Percentiles rank a stretch among this genome's conserved stretches.
phyloP scores from a whole-genome alignment of 2,888 invertebrate species.

The Quadroppia sp. region DNA sequence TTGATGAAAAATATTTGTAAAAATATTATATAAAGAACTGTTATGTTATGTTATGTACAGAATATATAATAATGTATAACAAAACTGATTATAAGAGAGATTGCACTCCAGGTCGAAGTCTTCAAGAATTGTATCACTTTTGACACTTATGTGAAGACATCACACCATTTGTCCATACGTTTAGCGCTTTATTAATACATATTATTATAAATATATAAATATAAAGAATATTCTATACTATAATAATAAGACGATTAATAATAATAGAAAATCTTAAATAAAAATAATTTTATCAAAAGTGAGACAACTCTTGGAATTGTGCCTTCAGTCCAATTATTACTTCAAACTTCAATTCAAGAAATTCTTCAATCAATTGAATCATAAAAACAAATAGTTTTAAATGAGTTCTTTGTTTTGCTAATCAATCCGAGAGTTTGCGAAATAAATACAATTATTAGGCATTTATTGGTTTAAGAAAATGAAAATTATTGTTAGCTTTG shows the following conservation, averaged over 20 bases:
- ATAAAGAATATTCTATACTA: background rate
- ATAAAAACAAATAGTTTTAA: background rate
- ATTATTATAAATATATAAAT: background rate
- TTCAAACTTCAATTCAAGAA: background rate
- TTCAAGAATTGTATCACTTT: constrained; percentile 24
- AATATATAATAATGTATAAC: constrained; percentile 1
- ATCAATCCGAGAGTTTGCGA: constrained; percentile 18
- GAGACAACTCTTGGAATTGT: constrained; percentile 35
- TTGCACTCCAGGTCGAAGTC: constrained; percentile 15
- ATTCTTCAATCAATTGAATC: background rate
- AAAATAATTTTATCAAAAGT: constrained; percentile 24
- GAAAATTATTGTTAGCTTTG: background rate
- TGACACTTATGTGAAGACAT: background rate
- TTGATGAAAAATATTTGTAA: background rate
- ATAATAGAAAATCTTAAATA: background rate
- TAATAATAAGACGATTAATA: background rate
- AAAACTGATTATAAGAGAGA: background rate
- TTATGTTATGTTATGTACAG: constrained; percentile 8
- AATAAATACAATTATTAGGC: background rate
- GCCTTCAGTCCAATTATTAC: constrained; percentile 30
- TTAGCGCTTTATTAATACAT: background rate
- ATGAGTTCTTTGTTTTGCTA: background rate
- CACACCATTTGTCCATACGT: background rate
- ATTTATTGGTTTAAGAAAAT: background rate
- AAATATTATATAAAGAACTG: background rate